Evolutionary conservation across 2,113 vertebrate genomes (phyloP), one percentile per base, ranked within the genome.

Genomic region (Brachypodius melanocephalos): DNA sequence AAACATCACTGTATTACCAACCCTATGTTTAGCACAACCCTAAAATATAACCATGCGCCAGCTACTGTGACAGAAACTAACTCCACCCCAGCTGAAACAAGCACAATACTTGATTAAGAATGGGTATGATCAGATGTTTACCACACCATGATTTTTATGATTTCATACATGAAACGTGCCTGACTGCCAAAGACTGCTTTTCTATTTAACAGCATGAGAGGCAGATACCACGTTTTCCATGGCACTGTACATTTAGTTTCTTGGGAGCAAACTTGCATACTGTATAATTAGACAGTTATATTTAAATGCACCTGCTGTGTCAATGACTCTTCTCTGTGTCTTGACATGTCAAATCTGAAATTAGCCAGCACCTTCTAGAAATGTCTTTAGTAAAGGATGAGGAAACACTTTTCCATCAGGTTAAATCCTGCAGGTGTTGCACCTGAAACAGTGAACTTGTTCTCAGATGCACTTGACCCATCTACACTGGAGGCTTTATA

Each of bases 291-390:
- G 91, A 75, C 43, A 93, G 83, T 90, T 96, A 91, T 85, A 96
- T 96, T 95, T 96, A 96, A 95, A 92, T 89, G 81, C 89, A 95
- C 89, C 95, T 96, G 94, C 93, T 95, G 67, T 94, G 87, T 95
- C 94, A 95, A 14, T 73, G 94, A 92, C 74, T 95, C 84, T 89
- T 95, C 81, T 95, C 69, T 0, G 1, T 94, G 84, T 73, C 69
- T 90, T 93, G 89, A 96, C 84, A 66, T 72, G 74, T 95, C 81
- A 89, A 88, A 88, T 90, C 71, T 87, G 66, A 96, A 95, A 96
- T 95, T 95, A 96, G 62, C 58, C 62, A 68, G 26, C 81, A 40
- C 48, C 49, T 94, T 91, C 89, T 66, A 85, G 93, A 94, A 84
- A 81, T 18, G 32, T 38, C 62, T 87, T 69, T 22, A 72, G 61